These are phyloP conservation scores for Eristalis arbustorum DNA, from an alignment of 2,888 invertebrate genomes.

Conservation along the genomic window DNA sequence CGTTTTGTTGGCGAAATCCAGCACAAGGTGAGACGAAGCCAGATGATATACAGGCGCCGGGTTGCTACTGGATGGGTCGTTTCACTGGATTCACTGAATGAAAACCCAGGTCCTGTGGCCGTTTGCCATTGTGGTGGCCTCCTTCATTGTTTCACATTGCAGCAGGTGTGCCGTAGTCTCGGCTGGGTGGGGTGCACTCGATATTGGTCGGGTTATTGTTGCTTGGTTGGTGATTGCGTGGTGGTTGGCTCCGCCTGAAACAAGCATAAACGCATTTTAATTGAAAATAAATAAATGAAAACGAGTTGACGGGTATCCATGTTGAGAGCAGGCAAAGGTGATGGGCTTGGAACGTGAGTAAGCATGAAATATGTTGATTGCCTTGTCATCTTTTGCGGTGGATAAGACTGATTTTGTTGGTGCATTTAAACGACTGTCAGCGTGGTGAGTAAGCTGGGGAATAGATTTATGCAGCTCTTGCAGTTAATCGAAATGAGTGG, in stretches of 20 bases:
- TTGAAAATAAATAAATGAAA: slow-evolving; percentile 57
- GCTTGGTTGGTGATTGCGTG: slow-evolving; percentile 28
- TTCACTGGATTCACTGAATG: slow-evolving; percentile 12
- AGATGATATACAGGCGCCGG: neutral
- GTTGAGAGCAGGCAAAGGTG: neutral
- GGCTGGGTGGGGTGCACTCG: slow-evolving; percentile 27
- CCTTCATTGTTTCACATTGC: slow-evolving; percentile 29
- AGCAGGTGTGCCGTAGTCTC: slow-evolving; percentile 55
- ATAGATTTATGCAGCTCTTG: no score
- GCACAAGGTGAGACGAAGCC: slow-evolving; percentile 38
- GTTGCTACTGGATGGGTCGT: neutral
- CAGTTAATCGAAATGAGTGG: no score
- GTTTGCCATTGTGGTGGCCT: slow-evolving; percentile 23
- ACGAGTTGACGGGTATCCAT: neutral
- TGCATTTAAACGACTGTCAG: slow-evolving; percentile 11
- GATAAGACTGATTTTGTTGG: neutral
- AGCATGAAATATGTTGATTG: neutral
- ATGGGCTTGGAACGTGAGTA: neutral
- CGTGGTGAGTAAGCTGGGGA: no score
- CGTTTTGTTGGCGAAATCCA: slow-evolving; percentile 47
- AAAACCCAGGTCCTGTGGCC: neutral
- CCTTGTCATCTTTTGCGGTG: neutral
- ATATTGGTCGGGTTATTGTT: slow-evolving; percentile 44
- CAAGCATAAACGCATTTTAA: slow-evolving; percentile 51
- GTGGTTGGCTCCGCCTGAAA: slow-evolving; percentile 31